Evolutionary conservation across 1,140 invertebrate species (phyloP).

Genomic region (Neodiprion lecontei): DNA sequence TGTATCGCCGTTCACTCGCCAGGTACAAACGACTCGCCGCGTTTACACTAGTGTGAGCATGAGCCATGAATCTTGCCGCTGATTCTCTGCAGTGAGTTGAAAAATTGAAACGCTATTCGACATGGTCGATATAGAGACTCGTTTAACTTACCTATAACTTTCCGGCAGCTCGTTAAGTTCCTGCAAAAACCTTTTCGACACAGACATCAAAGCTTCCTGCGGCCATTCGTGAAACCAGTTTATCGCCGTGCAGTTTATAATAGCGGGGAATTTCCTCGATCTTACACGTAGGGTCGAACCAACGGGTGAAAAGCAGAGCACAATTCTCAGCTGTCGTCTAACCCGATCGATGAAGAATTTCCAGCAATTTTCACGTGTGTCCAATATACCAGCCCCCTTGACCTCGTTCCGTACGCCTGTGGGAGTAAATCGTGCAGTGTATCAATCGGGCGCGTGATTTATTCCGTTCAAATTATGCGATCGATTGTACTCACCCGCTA

Average conservation of each 20-base stretch:
- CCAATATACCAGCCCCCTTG: constrained; percentile 83
- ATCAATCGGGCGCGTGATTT: not conserved
- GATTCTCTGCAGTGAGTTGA: constrained; percentile 70
- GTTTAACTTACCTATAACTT: constrained; percentile 54
- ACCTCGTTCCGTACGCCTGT: constrained; percentile 65
- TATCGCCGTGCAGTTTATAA: constrained; percentile 93
- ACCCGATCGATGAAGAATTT: constrained; percentile 97
- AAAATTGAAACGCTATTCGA: constrained; percentile 12
- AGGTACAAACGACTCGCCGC: constrained; percentile 86
- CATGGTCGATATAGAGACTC: constrained; percentile 17
- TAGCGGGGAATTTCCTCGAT: constrained; percentile 93
- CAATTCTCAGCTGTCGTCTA: constrained; percentile 87
- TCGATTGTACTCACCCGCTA: constrained; percentile 76
- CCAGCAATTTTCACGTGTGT: constrained; percentile 96
- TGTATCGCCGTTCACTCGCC: constrained; percentile 89
- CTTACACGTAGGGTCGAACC: constrained; percentile 89
- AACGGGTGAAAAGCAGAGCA: constrained; percentile 94
- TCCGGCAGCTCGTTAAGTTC: constrained; percentile 82
- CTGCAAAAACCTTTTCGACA: constrained; percentile 87
- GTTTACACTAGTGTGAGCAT: constrained; percentile 93
- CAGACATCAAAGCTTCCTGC: constrained; percentile 92
- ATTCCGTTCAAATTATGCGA: not conserved
- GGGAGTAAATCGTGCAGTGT: constrained; percentile 15
- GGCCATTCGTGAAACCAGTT: constrained; percentile 99
- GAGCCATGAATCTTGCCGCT: constrained; percentile 92